Conservation (phyloP, 2,888 invertebrate species). For the Xanthia icteritia region DNA sequence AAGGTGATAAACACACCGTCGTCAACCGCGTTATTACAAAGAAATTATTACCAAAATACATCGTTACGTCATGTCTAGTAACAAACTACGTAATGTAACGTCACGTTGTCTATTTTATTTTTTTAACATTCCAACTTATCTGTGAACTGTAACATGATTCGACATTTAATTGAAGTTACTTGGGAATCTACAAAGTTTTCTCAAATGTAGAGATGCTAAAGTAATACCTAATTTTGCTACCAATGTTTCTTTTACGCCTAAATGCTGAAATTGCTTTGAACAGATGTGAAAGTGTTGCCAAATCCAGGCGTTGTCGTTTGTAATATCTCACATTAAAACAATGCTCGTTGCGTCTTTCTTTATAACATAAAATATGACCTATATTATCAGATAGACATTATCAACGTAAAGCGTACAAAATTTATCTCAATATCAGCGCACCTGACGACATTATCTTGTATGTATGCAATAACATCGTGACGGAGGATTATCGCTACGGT, state of each 20-base stretch:
- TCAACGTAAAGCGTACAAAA: conserved; percentile 55
- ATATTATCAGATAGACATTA: conserved; percentile 58
- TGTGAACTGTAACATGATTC: conserved; percentile 31
- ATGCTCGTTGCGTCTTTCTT: conserved; percentile 23
- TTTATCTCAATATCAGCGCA: conserved; percentile 66
- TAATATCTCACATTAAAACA: conserved; percentile 30
- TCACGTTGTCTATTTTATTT: conserved; percentile 38
- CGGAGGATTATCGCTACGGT: conserved; percentile 40
- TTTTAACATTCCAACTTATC: conserved; percentile 26
- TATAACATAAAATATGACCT: conserved; percentile 39
- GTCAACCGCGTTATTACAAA: conserved; percentile 38
- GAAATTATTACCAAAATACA: conserved; percentile 58
- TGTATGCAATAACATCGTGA: conserved; percentile 54
- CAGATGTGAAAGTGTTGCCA: conserved; percentile 17
- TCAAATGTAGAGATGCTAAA: conserved; percentile 10
- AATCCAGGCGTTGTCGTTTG: background rate
- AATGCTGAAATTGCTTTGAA: background rate
- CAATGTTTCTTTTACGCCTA: conserved; percentile 2
- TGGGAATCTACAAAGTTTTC: background rate
- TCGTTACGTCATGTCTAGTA: conserved; percentile 51
- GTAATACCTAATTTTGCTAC: background rate
- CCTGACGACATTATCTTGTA: conserved; percentile 61
- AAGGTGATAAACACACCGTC: conserved; percentile 36
- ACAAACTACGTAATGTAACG: conserved; percentile 47
- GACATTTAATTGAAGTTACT: conserved; percentile 16